Evolutionary conservation across 2,113 vertebrate species (phyloP).

Genomic region (Datnioides undecimradiatus): DNA sequence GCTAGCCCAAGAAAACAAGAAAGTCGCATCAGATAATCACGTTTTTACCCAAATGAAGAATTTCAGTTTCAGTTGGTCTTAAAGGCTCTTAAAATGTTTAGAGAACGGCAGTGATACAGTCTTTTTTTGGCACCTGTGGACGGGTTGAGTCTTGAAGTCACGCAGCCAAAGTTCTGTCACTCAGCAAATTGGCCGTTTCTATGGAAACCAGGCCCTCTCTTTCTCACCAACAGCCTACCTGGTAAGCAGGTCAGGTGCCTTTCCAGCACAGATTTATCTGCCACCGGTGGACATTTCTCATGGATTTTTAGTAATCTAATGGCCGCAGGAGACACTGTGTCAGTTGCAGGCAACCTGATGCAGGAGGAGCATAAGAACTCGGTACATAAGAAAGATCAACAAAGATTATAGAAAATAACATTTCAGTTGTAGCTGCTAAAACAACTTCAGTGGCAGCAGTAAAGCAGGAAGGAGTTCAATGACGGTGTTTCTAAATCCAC

Average conservation of each 20-base stretch:
- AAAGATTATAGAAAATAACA: not conserved
- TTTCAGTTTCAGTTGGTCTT: not conserved
- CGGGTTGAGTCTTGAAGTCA: slow-evolving; percentile 33
- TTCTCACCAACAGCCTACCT: slow-evolving; percentile 25
- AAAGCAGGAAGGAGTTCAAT: not conserved
- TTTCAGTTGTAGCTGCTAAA: not conserved
- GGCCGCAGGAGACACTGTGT: not conserved
- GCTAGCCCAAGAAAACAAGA: not conserved
- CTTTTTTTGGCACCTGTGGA: slow-evolving; percentile 22
- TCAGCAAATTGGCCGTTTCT: slow-evolving; percentile 51
- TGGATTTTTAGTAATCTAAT: slow-evolving; percentile 1
- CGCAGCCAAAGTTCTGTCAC: slow-evolving; percentile 40
- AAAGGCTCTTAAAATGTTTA: not conserved
- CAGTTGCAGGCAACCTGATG: slow-evolving; percentile 9
- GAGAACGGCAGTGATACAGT: not conserved
- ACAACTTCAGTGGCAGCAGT: not conserved
- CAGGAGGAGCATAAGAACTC: not conserved
- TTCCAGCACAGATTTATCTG: slow-evolving; percentile 23
- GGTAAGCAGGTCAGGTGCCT: slow-evolving; percentile 47
- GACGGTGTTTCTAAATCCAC: slow-evolving; percentile 5
- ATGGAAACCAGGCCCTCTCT: slow-evolving; percentile 52
- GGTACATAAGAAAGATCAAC: not conserved
- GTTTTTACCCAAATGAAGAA: not conserved
- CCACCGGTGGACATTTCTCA: slow-evolving; percentile 8
- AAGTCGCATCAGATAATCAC: not conserved